Conservation (phyloP, 2,888 invertebrate species). For the Autographa gamma region DNA sequence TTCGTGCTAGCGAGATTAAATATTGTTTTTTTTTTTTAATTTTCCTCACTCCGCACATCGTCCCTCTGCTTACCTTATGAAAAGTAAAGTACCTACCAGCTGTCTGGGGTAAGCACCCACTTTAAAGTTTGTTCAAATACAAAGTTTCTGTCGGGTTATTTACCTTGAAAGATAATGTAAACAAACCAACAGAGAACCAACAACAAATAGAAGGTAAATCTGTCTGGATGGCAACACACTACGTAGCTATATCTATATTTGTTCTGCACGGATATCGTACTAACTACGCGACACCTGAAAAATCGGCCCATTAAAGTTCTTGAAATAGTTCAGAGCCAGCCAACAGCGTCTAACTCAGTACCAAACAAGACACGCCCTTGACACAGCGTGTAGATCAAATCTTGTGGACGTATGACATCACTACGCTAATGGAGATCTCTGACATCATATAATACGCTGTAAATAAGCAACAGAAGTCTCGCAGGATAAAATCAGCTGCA, state of each 20-base stretch:
- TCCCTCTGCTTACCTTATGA: too few species aligned
- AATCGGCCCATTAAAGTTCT: neutral
- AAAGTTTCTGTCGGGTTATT: neutral
- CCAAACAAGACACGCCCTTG: conserved; percentile 50
- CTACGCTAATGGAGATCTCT: conserved; percentile 34
- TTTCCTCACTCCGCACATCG: too few species aligned
- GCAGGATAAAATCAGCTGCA: neutral
- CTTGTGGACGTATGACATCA: conserved; percentile 54
- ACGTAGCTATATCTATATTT: neutral
- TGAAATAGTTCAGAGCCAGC: conserved; percentile 8
- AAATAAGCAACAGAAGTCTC: conserved; percentile 27
- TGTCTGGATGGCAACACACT: neutral
- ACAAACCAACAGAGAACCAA: neutral
- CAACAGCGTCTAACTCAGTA: conserved; percentile 18
- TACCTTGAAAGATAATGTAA: neutral
- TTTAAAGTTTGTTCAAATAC: neutral
- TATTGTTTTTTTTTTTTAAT: too few species aligned
- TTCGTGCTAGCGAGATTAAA: too few species aligned
- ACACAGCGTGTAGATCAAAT: conserved; percentile 45
- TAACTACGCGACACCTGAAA: neutral
- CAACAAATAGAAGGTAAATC: neutral
- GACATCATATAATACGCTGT: conserved; percentile 45
- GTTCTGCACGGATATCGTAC: neutral
- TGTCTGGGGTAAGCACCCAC: neutral
- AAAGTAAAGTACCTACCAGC: neutral